A percentile compares a stretch with the other conserved stretches of the same genome.
These are phyloP conservation scores for Phorcus lineatus DNA, from an alignment of 2,888 invertebrate species.

Conservation along the genomic window DNA sequence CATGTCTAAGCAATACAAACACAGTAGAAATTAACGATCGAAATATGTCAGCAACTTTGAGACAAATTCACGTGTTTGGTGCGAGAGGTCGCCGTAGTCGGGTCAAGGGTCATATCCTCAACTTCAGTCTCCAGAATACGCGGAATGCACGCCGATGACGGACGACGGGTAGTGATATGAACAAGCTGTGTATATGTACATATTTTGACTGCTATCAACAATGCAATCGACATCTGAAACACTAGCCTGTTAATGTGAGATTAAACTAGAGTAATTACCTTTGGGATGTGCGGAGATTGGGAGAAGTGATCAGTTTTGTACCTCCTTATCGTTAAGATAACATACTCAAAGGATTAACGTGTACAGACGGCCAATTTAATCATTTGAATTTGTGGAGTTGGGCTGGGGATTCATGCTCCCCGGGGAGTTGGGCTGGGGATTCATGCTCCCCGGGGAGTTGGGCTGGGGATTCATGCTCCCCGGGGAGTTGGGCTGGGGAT, in stretches of 20 bases:
- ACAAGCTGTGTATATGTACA: neutral
- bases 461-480: too few relatives aligned
- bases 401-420: too few relatives aligned
- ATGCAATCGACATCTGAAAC: neutral
- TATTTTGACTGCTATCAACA: neutral
- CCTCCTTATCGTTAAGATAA: neutral
- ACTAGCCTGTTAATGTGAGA: neutral
- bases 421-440: too few relatives aligned
- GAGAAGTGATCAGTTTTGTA: neutral
- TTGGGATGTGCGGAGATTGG: neutral
- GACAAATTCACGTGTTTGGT: neutral
- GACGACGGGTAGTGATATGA: neutral
- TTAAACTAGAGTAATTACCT: neutral
- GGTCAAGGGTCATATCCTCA: conserved; percentile 7
- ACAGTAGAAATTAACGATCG: neutral
- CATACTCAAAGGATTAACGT: too few relatives aligned
- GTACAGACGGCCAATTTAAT: too few relatives aligned
- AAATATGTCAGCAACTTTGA: neutral
- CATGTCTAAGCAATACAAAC: neutral
- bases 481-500: too few relatives aligned
- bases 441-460: too few relatives aligned
- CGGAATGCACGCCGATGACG: neutral
- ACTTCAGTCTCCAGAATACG: neutral
- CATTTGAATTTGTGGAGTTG: too few relatives aligned
- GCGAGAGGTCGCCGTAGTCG: neutral